Conservation (phyloP, 2,113 vertebrate species). For the Meriones unguiculatus region DNA sequence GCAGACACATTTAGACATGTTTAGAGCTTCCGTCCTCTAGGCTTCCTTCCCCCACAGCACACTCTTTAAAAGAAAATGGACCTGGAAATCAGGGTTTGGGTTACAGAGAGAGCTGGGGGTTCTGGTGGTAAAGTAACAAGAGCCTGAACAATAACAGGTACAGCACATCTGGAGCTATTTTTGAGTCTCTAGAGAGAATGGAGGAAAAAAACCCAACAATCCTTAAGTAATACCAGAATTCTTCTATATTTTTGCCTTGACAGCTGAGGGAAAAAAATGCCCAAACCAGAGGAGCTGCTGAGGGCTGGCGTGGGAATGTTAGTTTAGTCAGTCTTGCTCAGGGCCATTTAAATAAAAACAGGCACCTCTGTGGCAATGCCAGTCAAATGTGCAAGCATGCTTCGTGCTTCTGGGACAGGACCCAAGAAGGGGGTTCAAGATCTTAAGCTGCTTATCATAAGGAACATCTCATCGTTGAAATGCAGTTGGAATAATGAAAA, state of each 20-base stretch:
- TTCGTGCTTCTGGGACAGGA: background rate
- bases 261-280: constrained; percentile 85
- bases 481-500: background rate
- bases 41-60: background rate
- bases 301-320: constrained; percentile 90
- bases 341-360: constrained; percentile 88
- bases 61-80: constrained; percentile 77
- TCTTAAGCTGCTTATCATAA: constrained; percentile 60
- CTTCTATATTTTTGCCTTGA: constrained; percentile 88
- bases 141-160: constrained; percentile 85
- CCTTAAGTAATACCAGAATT: constrained; percentile 86
- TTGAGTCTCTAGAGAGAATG: constrained; percentile 85
- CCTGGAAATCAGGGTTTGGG: constrained; percentile 80
- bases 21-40: constrained; percentile 73
- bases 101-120: constrained; percentile 83
- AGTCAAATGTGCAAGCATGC: constrained; percentile 27
- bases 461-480: constrained; percentile 68
- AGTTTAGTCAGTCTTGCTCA: constrained; percentile 85
- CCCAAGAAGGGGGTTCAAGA: background rate
- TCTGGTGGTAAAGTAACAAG: constrained; percentile 68
- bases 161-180: constrained; percentile 89
- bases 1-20: constrained; percentile 84
- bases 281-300: constrained; percentile 84
- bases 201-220: constrained; percentile 40
- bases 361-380: constrained; percentile 83